Evolutionary conservation across 2,888 invertebrate species (phyloP).

Genomic region (Leptopilina myrica): DNA sequence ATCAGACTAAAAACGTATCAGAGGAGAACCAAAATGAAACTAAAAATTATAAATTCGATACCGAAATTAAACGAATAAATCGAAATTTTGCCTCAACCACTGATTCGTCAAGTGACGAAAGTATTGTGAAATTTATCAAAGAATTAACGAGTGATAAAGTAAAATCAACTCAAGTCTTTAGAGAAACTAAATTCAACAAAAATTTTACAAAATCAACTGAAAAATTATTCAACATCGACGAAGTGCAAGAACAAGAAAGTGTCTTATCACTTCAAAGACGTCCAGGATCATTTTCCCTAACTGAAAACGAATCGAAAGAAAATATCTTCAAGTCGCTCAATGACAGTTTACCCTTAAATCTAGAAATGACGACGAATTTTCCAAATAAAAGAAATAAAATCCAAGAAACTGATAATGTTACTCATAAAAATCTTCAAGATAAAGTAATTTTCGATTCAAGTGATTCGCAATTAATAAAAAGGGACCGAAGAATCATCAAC

Average conservation of each 20-base stretch:
- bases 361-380: neutral
- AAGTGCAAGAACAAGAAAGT: constrained; percentile 16
- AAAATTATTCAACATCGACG: neutral
- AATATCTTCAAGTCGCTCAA: constrained; percentile 28
- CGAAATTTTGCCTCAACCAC: constrained; percentile 5
- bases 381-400: neutral
- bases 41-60: neutral
- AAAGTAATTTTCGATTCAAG: neutral
- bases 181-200: constrained; percentile 14
- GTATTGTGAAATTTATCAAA: constrained; percentile 50
- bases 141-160: constrained; percentile 46
- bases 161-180: constrained; percentile 36
- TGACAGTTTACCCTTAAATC: constrained; percentile 37
- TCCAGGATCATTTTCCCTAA: constrained; percentile 50
- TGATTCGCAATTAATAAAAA: neutral
- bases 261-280: constrained; percentile 48
- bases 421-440: neutral
- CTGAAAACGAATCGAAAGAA: constrained; percentile 32
- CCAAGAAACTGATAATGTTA: neutral
- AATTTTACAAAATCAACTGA: constrained; percentile 11
- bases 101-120: constrained; percentile 55
- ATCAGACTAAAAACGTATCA: neutral
- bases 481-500: neutral
- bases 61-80: neutral
- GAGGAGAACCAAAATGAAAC: neutral